Conservation (phyloP, 2,888 invertebrate species). For the Microplitis manilae region DNA sequence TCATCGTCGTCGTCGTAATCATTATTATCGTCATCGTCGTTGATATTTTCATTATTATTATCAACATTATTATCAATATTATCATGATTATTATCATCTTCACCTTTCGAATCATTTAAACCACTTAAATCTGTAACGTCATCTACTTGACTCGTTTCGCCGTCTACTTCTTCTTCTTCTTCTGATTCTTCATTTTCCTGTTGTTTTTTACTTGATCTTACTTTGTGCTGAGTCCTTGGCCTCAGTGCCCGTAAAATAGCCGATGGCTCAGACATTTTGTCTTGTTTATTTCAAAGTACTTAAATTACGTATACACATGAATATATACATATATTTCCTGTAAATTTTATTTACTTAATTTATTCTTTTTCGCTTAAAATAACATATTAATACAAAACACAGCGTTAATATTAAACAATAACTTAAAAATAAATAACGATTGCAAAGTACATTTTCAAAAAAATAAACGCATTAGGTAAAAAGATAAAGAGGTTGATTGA, state of each 20-base stretch:
- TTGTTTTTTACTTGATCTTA: constrained; percentile 30
- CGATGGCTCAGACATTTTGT: constrained; percentile 58
- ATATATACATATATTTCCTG: constrained; percentile 30
- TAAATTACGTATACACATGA: constrained; percentile 17
- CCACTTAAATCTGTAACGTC: constrained; percentile 46
- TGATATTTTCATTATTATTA: constrained; percentile 67
- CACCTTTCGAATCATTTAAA: constrained; percentile 47
- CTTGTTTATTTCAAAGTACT: background rate
- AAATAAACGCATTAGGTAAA: background rate
- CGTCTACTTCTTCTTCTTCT: constrained; percentile 49
- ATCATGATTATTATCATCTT: constrained; percentile 39
- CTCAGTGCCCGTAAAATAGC: constrained; percentile 62
- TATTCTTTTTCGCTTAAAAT: background rate
- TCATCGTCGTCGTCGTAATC: constrained; percentile 57
- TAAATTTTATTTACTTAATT: constrained; percentile 9
- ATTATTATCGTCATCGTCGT: constrained; percentile 68
- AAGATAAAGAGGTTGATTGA: background rate
- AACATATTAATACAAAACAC: background rate
- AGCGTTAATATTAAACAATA: background rate
- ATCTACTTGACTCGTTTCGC: constrained; percentile 43
- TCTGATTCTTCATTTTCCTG: constrained; percentile 34
- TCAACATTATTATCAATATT: constrained; percentile 67
- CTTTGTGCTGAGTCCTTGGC: constrained; percentile 55
- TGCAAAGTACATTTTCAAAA: background rate
- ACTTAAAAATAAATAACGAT: background rate